Base-by-base conservation (phyloP, 1,140 invertebrate species). In the Ectropis grisescens region DNA sequence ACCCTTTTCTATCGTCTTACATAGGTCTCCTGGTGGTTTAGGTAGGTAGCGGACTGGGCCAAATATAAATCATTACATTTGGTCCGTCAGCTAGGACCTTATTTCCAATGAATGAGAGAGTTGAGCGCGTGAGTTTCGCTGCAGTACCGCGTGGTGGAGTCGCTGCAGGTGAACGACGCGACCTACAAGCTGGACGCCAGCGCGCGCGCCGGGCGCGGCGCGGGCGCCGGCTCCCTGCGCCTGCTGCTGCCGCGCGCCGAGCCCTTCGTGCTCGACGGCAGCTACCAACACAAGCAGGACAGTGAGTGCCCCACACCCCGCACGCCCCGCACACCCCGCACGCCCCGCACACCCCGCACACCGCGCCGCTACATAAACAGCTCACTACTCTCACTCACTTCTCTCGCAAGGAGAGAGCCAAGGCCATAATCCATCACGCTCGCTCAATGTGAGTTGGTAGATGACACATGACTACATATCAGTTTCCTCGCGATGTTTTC, bases 211-310 rank as follows among this genome's bases (percentile, higher is more conserved):
- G 80, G 84, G 7, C 23, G 84, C 0, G 72, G 79, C 24, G 51
- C 82, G 1, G 86, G 87, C 0, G 78, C 66, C 23, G 82, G 84
- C 0, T 84, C 82, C 24, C 24, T 90, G 1, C 85, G 85, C 29
- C 72, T 82, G 61, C 23, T 86, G 66, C 57, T 66, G 47, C 32
- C 71, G 39, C 40, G 62, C 37, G 15, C 56, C 8, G 45, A 71
- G 34, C 55, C 72, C 0, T 24, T 64, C 22, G 58, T 69, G 0
- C 40, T 80, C 6, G 66, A 83, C 2, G 29, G n/a, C 8, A 69
- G 54, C 2, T 82, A 80, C 50, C 75, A 81, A 30, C 35, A 49
- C 9, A 41, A 67, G 8, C 7, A 48, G 2, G 48, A 61, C 42
- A 56, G 72, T 79, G 46, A 35, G 39, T 36, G 19, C 6, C 19